These are phyloP conservation scores for Anastrepha obliqua DNA, from an alignment of 1,140 invertebrate genomes.

Conservation along the genomic window DNA sequence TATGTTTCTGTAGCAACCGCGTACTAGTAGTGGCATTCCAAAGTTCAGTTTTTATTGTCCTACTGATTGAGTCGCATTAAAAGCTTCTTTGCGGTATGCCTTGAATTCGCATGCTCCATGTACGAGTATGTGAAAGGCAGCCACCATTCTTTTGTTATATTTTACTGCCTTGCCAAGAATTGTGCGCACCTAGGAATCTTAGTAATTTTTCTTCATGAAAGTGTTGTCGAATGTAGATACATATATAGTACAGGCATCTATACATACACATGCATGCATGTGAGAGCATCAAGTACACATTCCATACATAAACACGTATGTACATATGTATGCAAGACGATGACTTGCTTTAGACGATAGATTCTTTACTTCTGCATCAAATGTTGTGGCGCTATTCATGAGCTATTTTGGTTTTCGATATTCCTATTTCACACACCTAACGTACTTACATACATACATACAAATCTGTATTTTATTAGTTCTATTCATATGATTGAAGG, in stretches of 20 bases:
- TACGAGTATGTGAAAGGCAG: not conserved
- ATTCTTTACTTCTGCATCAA: not conserved
- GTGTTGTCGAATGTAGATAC: not conserved
- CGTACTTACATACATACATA: too few species aligned
- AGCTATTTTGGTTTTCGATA: too few species aligned
- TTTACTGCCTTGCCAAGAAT: not conserved
- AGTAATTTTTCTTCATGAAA: not conserved
- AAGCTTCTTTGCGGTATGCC: not conserved
- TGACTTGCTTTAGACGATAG: not conserved
- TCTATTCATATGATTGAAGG: not conserved
- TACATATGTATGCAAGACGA: too few species aligned
- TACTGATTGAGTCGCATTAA: not conserved
- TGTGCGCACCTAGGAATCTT: not conserved
- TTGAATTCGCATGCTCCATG: too few species aligned
- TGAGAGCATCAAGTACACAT: too few species aligned
- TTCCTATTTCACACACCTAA: too few species aligned
- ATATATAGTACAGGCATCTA: not conserved
- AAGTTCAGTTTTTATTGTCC: not conserved
- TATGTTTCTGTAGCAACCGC: too few species aligned
- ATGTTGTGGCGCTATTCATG: too few species aligned
- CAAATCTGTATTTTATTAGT: not conserved
- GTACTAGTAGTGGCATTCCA: too few species aligned
- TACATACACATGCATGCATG: not conserved
- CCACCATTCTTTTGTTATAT: not conserved
- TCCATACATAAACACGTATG: too few species aligned